A percentile compares a stretch with the other conserved stretches of the same genome.
Conservation (phyloP, 2,797 vertebrate species). For the Antennarius maculatus region DNA sequence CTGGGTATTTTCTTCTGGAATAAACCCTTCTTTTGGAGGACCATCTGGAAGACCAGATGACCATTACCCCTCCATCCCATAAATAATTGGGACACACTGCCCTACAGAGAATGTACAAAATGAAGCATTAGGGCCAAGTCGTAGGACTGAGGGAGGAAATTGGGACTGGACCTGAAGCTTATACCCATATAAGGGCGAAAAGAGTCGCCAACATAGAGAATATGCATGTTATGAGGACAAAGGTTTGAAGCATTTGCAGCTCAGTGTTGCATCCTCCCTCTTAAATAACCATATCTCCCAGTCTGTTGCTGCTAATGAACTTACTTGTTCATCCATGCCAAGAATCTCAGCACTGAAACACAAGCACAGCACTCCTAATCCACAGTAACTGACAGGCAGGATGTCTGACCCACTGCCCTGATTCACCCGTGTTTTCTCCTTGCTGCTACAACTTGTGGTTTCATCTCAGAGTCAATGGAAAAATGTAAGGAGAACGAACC, state of each 20-base stretch:
- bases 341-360: conserved; percentile 48
- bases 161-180: too few relatives aligned
- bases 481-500: conserved; percentile 13
- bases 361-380: conserved; percentile 57
- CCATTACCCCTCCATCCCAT: too few relatives aligned
- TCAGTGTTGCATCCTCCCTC: conserved; percentile 1
- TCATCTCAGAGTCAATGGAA: conserved; percentile 33
- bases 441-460: conserved; percentile 37
- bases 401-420: conserved; percentile 72
- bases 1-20: too few relatives aligned
- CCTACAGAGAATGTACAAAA: too few relatives aligned
- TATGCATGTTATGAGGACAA: conserved; percentile 15
- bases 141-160: too few relatives aligned
- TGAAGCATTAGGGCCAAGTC: too few relatives aligned
- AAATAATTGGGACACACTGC: too few relatives aligned
- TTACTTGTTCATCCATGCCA: conserved; percentile 35
- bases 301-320: conserved; percentile 51
- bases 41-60: too few relatives aligned
- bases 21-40: too few relatives aligned
- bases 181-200: not conserved
- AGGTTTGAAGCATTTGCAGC: conserved; percentile 4
- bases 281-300: conserved; percentile 40
- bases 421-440: conserved; percentile 59
- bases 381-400: conserved; percentile 55
- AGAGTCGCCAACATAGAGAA: not conserved